Conservation (phyloP, 2,888 invertebrate genomes). For the Myathropa florea region DNA sequence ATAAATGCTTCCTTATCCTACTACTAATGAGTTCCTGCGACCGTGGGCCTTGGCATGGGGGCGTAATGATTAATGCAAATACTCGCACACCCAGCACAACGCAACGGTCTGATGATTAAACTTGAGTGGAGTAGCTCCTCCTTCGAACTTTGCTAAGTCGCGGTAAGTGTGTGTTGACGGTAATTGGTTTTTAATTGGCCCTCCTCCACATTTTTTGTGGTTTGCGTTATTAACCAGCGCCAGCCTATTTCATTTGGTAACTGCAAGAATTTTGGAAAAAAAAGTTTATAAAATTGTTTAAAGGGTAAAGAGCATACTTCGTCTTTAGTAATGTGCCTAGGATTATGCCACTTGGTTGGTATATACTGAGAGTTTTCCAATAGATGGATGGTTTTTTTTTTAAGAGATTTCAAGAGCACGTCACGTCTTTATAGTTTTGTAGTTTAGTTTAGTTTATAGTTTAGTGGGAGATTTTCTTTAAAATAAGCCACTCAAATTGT, state of each 20-base stretch:
- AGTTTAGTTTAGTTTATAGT: too few species aligned
- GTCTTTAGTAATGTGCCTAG: too few species aligned
- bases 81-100: background rate
- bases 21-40: conserved; percentile 40
- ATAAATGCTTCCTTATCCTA: conserved; percentile 44
- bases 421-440: too few species aligned
- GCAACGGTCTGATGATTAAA: background rate
- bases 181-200: conserved; percentile 35
- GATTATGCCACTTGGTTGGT: too few species aligned
- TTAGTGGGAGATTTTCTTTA: too few species aligned
- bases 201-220: background rate
- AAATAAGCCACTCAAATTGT: too few species aligned
- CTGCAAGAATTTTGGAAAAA: background rate
- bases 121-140: conserved; percentile 9
- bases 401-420: too few species aligned
- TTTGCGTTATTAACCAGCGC: background rate
- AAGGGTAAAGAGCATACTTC: too few species aligned
- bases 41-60: background rate
- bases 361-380: too few species aligned
- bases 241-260: background rate
- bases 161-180: background rate
- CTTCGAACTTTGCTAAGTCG: conserved; percentile 7
- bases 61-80: conserved; percentile 49
- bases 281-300: background rate
- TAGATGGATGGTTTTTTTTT: too few species aligned